These are phyloP conservation scores for Gambusia yucatana DNA, from an alignment of 2,797 vertebrate species.

Conservation along the genomic window DNA sequence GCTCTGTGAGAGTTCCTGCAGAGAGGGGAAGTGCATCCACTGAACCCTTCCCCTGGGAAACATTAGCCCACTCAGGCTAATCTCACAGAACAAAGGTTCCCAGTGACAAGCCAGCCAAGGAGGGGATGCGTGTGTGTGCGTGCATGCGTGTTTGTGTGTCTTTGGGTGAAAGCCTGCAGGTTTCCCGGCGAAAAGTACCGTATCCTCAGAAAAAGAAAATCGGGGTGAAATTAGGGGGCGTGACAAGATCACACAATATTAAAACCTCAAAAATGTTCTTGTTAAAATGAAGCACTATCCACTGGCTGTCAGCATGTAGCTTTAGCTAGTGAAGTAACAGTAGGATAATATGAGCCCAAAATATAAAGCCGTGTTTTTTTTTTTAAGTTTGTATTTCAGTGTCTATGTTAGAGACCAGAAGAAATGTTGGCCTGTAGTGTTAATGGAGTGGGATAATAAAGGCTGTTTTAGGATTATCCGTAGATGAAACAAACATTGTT, in stretches of 20 bases:
- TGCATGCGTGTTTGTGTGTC: conserved; percentile 4
- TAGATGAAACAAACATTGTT: not conserved
- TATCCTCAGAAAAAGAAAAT: conserved; percentile 21
- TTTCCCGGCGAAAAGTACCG: conserved; percentile 25
- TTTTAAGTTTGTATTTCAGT: not conserved
- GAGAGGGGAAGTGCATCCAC: conserved; percentile 86
- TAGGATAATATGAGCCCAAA: not conserved
- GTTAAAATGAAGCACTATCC: not conserved
- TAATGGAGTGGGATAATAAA: not conserved
- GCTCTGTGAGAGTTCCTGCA: conserved; percentile 81
- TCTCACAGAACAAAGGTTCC: conserved; percentile 86
- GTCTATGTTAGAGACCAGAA: not conserved
- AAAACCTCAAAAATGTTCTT: not conserved
- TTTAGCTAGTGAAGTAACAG: not conserved
- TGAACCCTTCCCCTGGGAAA: conserved; percentile 86
- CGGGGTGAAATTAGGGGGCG: not conserved
- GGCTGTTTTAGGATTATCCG: not conserved
- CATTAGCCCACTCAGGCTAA: conserved; percentile 86
- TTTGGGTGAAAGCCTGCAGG: conserved; percentile 23
- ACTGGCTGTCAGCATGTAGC: not conserved
- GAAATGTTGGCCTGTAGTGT: not conserved
- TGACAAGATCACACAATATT: not conserved
- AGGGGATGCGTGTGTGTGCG: conserved; percentile 54
- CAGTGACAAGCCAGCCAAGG: conserved; percentile 78
- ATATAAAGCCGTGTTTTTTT: not conserved